Percentiles rank a stretch among this genome's conserved stretches.
Evolutionary conservation across 2,888 invertebrate species (phyloP).

Genomic region (Zygaena filipendulae): DNA sequence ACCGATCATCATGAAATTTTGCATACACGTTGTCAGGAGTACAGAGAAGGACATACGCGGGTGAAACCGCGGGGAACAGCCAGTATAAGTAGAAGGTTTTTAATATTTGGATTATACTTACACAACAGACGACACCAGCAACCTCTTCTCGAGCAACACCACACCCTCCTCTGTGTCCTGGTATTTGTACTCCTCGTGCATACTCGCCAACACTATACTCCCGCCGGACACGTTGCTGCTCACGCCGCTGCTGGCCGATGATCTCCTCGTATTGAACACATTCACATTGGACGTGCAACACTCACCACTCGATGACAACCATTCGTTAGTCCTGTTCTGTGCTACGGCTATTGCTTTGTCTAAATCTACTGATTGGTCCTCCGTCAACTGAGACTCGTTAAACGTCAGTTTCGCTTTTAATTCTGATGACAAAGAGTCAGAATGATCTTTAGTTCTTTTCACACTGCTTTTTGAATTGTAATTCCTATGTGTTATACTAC

Average conservation of each 20-base stretch:
- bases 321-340: slow-evolving; percentile 53
- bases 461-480: slow-evolving; percentile 45
- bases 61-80: too few species aligned
- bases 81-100: too few species aligned
- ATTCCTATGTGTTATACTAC: slow-evolving; percentile 43
- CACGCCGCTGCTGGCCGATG: slow-evolving; percentile 56
- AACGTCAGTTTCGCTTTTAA: slow-evolving; percentile 17
- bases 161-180: slow-evolving; percentile 78
- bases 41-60: too few species aligned
- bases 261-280: slow-evolving; percentile 43
- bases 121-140: slow-evolving; percentile 64
- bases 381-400: slow-evolving; percentile 23
- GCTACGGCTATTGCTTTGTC: slow-evolving; percentile 44
- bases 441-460: slow-evolving; percentile 24
- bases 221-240: slow-evolving; percentile 50
- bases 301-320: slow-evolving; percentile 29
- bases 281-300: slow-evolving; percentile 21
- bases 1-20: too few species aligned
- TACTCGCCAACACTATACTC: slow-evolving; percentile 61
- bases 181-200: slow-evolving; percentile 81
- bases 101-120: too few species aligned
- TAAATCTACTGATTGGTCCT: slow-evolving; percentile 27
- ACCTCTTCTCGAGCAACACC: slow-evolving; percentile 73
- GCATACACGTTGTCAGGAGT: too few species aligned
- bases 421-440: slow-evolving; percentile 13